Conservation (phyloP, 2,888 invertebrate genomes). For the Eudiplozoon nipponicum region DNA sequence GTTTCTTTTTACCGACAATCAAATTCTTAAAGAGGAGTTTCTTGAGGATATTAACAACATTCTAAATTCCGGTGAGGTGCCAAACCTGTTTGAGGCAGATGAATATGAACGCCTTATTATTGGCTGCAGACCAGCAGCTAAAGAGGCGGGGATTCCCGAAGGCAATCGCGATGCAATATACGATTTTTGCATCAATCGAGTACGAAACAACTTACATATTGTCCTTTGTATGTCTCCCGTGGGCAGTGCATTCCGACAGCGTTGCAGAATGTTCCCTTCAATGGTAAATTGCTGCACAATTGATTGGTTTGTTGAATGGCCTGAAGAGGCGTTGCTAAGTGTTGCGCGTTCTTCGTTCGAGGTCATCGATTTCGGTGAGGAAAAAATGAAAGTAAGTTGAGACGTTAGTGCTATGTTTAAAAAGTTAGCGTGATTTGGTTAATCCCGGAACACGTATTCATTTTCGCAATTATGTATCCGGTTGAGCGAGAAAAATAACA, state of each 20-base stretch:
- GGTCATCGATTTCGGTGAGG: conserved; percentile 31
- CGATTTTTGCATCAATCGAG: conserved; percentile 49
- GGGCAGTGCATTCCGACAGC: conserved; percentile 46
- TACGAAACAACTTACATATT: conserved; percentile 43
- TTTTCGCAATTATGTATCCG: too few relatives aligned
- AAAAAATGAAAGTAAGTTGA: conserved; percentile 28
- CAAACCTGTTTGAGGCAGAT: conserved; percentile 47
- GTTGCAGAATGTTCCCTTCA: conserved; percentile 29
- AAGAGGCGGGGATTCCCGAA: conserved; percentile 34
- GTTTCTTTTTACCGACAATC: conserved; percentile 56
- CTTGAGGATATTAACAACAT: conserved; percentile 65
- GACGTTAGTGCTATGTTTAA: too few relatives aligned
- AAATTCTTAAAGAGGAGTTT: conserved; percentile 58
- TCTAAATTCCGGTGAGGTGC: conserved; percentile 60
- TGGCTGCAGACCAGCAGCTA: conserved; percentile 23
- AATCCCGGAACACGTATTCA: too few relatives aligned
- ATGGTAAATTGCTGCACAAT: conserved; percentile 28
- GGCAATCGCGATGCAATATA: conserved; percentile 43
- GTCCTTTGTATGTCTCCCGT: conserved; percentile 64
- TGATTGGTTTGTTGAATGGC: conserved; percentile 43
- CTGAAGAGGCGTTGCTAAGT: conserved; percentile 47
- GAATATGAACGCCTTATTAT: conserved; percentile 50
- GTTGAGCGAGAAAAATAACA: too few relatives aligned
- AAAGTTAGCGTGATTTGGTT: too few relatives aligned
- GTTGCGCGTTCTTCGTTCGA: conserved; percentile 41